Conservation (phyloP, 2,113 vertebrate genomes). For the Thalassoma bifasciatum region DNA sequence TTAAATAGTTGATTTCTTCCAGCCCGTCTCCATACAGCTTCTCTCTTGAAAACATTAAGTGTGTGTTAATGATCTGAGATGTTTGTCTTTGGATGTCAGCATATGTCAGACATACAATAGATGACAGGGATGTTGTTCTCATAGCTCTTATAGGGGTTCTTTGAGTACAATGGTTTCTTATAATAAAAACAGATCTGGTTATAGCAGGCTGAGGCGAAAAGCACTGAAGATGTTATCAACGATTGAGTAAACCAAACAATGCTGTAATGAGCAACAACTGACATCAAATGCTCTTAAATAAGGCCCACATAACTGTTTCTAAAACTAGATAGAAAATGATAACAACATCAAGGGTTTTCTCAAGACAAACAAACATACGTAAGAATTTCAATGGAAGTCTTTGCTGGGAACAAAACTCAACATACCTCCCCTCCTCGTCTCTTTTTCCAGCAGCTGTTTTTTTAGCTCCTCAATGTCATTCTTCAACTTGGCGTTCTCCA, state of each 20-base stretch:
- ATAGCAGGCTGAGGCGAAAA: conserved; percentile 39
- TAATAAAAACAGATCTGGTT: conserved; percentile 29
- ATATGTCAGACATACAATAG: conserved; percentile 28
- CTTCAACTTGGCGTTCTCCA: conserved; percentile 96
- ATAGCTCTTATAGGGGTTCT: conserved; percentile 23
- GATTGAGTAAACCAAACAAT: conserved; percentile 54
- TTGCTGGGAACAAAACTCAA: conserved; percentile 15
- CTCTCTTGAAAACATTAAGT: conserved; percentile 68
- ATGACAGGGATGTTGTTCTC: conserved; percentile 44
- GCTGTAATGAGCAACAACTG: conserved; percentile 57
- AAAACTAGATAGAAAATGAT: conserved; percentile 24
- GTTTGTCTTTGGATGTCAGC: conserved; percentile 42
- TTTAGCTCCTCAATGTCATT: conserved; percentile 94
- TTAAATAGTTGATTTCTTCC: conserved; percentile 59
- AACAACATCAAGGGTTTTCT: conserved; percentile 54
- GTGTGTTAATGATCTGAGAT: conserved; percentile 49
- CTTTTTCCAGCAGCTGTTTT: conserved; percentile 90
- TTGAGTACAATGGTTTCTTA: conserved; percentile 23
- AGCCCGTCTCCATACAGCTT: conserved; percentile 34
- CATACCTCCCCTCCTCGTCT: conserved; percentile 93
- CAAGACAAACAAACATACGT: conserved; percentile 54
- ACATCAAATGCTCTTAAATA: conserved; percentile 39
- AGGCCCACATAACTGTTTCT: neutral
- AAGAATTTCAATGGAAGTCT: conserved; percentile 16
- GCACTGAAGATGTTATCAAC: conserved; percentile 45